Percentiles rank a stretch among this genome's conserved stretches.
phyloP scores from a whole-genome alignment of 1,140 invertebrate species.

The Sesamia nonagrioides region DNA sequence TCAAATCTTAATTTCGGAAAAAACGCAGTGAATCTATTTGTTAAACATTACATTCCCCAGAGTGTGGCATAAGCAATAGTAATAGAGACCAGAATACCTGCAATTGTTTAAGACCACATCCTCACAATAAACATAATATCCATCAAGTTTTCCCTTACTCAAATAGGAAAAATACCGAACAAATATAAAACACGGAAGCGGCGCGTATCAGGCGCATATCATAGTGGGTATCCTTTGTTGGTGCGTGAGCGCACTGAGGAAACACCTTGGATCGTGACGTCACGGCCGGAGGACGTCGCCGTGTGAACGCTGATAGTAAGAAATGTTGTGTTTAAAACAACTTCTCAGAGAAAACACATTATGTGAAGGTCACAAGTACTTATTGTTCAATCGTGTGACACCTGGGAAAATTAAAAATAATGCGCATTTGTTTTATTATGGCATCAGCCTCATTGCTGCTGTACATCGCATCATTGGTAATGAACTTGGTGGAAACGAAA shows the following conservation, averaged over 20 bases:
- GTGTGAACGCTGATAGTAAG: conserved; percentile 14
- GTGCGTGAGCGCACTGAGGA: conserved; percentile 52
- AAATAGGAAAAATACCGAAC: conserved; percentile 49
- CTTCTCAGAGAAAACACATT: conserved; percentile 23
- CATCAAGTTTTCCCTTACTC: conserved; percentile 28
- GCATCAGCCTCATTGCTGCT: not conserved
- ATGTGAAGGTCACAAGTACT: conserved; percentile 9
- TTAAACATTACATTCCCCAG: not conserved
- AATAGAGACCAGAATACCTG: not conserved
- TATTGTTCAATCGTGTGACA: conserved; percentile 10
- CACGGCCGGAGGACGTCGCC: conserved; percentile 44
- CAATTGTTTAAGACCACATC: not conserved
- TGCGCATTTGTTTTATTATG: conserved; percentile 23
- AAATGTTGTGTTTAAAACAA: conserved; percentile 19
- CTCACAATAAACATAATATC: not conserved
- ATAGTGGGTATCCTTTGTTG: conserved; percentile 53
- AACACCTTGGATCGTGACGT: conserved; percentile 54
- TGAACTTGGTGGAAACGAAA: conserved; percentile 26
- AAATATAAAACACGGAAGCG: conserved; percentile 46
- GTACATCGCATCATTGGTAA: not conserved
- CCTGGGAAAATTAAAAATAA: conserved; percentile 29
- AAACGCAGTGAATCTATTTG: no score
- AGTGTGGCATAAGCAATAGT: not conserved
- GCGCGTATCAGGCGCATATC: conserved; percentile 33
- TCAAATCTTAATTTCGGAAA: no score